Conservation (phyloP, 2,113 vertebrate species). For the Pipa parva region DNA sequence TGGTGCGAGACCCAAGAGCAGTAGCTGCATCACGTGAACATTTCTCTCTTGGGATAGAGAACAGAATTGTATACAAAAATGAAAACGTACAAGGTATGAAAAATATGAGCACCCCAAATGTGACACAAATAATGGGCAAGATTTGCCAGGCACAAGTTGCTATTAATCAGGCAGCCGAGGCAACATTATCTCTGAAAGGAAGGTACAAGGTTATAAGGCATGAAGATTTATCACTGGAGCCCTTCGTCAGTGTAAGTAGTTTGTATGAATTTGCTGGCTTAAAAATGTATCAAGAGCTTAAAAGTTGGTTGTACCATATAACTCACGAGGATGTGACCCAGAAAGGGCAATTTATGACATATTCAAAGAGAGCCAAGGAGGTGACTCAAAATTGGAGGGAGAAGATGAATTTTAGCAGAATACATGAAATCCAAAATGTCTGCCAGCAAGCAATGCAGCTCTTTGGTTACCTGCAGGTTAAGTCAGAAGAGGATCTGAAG, state of each 20-base stretch:
- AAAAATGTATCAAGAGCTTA: slow-evolving; percentile 50
- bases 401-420: background rate
- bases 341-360: slow-evolving; percentile 60
- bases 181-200: slow-evolving; percentile 54
- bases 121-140: slow-evolving; percentile 61
- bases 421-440: background rate
- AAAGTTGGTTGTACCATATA: slow-evolving; percentile 63
- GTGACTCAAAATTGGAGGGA: slow-evolving; percentile 15
- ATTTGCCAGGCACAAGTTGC: slow-evolving; percentile 66
- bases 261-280: slow-evolving; percentile 65
- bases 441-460: background rate
- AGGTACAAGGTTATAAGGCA: slow-evolving; percentile 70
- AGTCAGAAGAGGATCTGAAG: background rate
- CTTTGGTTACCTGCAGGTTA: slow-evolving; percentile 21
- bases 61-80: slow-evolving; percentile 21
- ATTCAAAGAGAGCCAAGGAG: slow-evolving; percentile 54
- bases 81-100: slow-evolving; percentile 50
- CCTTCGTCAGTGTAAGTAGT: slow-evolving; percentile 50
- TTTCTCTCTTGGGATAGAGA: slow-evolving; percentile 43
- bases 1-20: slow-evolving; percentile 68
- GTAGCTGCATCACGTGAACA: slow-evolving; percentile 59
- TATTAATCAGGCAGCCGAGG: slow-evolving; percentile 57
- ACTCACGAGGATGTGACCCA: slow-evolving; percentile 63
- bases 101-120: rapidly evolving
- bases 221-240: slow-evolving; percentile 64